These are phyloP conservation scores for Pimephales promelas DNA, from an alignment of 2,113 vertebrate species.

Conservation along the genomic window DNA sequence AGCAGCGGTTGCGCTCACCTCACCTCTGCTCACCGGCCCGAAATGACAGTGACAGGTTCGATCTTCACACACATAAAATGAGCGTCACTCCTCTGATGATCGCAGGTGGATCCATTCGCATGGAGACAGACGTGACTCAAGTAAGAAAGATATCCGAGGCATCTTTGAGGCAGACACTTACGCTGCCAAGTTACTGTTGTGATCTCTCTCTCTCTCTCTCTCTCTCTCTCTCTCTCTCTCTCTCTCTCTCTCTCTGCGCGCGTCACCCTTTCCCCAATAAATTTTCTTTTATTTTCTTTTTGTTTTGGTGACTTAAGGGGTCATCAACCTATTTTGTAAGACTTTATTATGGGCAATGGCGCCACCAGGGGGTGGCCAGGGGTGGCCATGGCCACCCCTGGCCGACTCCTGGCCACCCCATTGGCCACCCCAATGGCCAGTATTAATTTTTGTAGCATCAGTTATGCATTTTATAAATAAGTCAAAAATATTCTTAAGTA, in stretches of 20 bases:
- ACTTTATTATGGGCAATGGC: too few species aligned
- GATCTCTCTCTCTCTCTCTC: slow-evolving; percentile 7
- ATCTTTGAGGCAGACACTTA: slow-evolving; percentile 16
- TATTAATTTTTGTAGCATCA: too few species aligned
- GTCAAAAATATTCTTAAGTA: too few species aligned
- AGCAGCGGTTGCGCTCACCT: slow-evolving; percentile 21
- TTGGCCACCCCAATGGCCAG: too few species aligned
- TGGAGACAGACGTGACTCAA: slow-evolving; percentile 28
- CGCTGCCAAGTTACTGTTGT: not conserved
- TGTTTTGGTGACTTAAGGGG: too few species aligned
- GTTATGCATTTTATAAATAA: too few species aligned
- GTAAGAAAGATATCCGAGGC: slow-evolving; percentile 25
- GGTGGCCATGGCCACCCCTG: too few species aligned
- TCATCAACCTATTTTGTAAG: too few species aligned
- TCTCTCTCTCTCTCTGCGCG: not conserved
- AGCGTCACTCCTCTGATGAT: slow-evolving; percentile 1
- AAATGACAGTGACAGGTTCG: slow-evolving; percentile 29
- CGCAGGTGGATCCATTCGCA: slow-evolving; percentile 25
- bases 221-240: slow-evolving; percentile 14
- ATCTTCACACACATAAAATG: slow-evolving; percentile 15
- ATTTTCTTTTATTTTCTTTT: too few species aligned
- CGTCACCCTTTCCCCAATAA: not conserved
- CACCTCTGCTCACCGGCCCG: slow-evolving; percentile 7
- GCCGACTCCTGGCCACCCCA: too few species aligned
- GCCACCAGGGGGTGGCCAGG: too few species aligned